Base-by-base conservation (phyloP, 2,113 vertebrate species). In the Monopterus albus region DNA sequence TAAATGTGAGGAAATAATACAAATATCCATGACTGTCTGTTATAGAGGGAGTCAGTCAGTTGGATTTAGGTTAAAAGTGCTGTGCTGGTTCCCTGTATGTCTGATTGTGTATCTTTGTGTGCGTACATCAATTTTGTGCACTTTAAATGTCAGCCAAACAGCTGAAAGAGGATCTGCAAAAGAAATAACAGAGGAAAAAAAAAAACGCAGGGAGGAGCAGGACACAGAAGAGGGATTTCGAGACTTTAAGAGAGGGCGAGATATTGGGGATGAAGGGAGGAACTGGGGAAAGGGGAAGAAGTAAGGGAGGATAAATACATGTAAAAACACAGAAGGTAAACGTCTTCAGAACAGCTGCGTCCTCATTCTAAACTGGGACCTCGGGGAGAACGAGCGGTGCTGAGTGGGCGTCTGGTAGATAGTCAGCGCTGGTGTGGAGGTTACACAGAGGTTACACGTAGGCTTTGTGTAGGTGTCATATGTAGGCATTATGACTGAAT, bases 331-430 rank as follows among this genome's bases (percentile, higher is more conserved):
- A 89, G 47, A 53, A 81, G 85, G 88, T 87, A n/a, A 84, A 90
- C 85, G 76, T 89, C 57, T 82, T 90, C 52, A 86, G 64, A 73
- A 20, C 88, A 89, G 87, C 84, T 88, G 86, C 14, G 76, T 83
- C 80, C 82, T 86, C 51, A 3, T 73, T 66, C 75, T 72, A 65
- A 75, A 57, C 50, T 56, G 62, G 78, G 80, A 76, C 79, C 75
- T 67, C 17, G 3, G 81, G 84, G 83, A 85, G 60, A 75, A n/a
- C 60, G 69, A 79, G 76, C 65, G 69, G 50, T 72, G 83, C 81
- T 83, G 81, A 84, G 86, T 89, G 84, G 86, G 87, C 78, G 76
- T 88, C 84, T 83, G 84, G 61, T 64, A 36, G 79, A 81, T 78
- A 23, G 79, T 69, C 57, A 69, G 63, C 20, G 45, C 60, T 75